phyloP scores from a whole-genome alignment of 2,797 vertebrate genomes.

The Pseudopleuronectes americanus region DNA sequence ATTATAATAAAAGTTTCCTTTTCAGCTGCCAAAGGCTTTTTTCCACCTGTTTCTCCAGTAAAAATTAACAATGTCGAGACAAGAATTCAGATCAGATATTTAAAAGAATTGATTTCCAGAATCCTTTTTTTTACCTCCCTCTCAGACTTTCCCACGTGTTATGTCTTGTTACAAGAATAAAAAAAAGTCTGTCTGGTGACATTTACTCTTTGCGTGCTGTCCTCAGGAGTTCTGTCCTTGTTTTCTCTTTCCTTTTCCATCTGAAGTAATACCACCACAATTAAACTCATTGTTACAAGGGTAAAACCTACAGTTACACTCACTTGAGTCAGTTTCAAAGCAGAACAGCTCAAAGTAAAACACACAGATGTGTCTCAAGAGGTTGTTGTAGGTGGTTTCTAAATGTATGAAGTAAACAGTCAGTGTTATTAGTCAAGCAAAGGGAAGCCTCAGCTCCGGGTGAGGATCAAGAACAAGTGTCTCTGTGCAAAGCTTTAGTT shows the following conservation, averaged over 20 bases:
- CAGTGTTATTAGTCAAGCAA: conserved; percentile 50
- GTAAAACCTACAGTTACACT: neutral
- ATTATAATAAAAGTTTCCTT: no score
- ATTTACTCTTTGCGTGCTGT: neutral
- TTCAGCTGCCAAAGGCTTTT: no score
- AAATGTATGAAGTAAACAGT: conserved; percentile 20
- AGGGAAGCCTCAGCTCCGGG: conserved; percentile 50
- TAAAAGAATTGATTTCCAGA: no score
- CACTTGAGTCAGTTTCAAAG: neutral
- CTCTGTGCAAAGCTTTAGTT: conserved; percentile 57
- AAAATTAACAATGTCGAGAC: no score
- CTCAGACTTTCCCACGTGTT: no score
- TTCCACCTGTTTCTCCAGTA: no score
- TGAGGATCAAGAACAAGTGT: conserved; percentile 66
- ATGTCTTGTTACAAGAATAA: neutral
- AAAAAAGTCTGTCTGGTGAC: neutral
- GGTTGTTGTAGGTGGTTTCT: conserved; percentile 15
- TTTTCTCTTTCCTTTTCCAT: neutral
- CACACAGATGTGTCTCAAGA: conserved; percentile 12
- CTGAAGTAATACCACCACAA: neutral
- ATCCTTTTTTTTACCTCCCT: no score
- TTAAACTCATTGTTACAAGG: neutral
- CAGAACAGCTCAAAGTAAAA: conserved; percentile 28
- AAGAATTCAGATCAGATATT: no score
- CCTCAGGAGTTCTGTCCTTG: neutral